These are phyloP conservation scores for Tenthredo livida DNA, from an alignment of 2,888 invertebrate species.

Conservation along the genomic window DNA sequence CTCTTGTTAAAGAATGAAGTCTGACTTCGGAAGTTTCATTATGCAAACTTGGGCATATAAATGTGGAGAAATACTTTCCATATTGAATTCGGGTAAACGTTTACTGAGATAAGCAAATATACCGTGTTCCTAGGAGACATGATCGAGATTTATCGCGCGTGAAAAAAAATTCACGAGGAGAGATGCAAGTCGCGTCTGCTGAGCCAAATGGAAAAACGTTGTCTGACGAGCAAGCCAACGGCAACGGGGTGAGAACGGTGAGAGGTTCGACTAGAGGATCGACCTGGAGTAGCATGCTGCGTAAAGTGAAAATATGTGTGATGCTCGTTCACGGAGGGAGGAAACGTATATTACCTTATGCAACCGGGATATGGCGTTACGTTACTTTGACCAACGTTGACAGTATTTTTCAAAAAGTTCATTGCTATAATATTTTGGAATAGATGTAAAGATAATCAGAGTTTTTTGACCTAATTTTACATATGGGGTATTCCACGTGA, in stretches of 20 bases:
- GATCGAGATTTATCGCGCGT: constrained; percentile 37
- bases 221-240: constrained; percentile 58
- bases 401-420: background rate
- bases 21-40: background rate
- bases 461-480: background rate
- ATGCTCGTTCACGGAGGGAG: background rate
- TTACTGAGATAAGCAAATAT: constrained; percentile 32
- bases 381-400: background rate
- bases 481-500: too few species aligned
- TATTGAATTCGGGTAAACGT: constrained; percentile 16
- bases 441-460: background rate
- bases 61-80: constrained; percentile 13
- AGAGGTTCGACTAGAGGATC: constrained; percentile 44
- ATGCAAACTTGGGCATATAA: too few species aligned
- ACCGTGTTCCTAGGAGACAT: constrained; percentile 14
- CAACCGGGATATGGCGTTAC: background rate
- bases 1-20: background rate
- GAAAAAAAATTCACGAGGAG: constrained; percentile 30
- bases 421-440: background rate
- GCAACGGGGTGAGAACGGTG: constrained; percentile 54
- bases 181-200: constrained; percentile 44
- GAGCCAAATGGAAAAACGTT: constrained; percentile 70
- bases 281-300: constrained; percentile 35
- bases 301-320: constrained; percentile 61
- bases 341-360: background rate